A percentile compares a stretch with the other conserved stretches of the same genome.
These are phyloP conservation scores for Apodemus sylvaticus DNA, from an alignment of 2,113 vertebrate genomes.

Conservation along the genomic window DNA sequence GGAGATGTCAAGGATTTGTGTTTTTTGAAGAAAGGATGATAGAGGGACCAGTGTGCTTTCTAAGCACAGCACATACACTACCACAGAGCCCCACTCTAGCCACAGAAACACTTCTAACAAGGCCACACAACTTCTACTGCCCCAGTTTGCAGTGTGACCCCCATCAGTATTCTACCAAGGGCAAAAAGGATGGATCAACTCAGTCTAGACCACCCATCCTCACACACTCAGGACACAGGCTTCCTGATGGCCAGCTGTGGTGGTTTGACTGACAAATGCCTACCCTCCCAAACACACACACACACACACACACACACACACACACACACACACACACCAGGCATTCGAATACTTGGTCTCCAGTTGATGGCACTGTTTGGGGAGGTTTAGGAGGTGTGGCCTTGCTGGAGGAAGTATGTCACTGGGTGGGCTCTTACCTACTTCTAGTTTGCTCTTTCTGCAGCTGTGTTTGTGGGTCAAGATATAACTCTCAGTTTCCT, in stretches of 20 bases:
- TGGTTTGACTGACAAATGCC: not conserved
- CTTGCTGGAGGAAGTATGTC: not conserved
- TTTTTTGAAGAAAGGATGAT: not conserved
- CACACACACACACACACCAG: not conserved
- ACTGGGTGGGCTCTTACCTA: not conserved
- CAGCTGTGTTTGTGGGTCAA: not conserved
- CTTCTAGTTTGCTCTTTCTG: not conserved
- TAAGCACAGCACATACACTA: not conserved
- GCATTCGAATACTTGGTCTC: not conserved
- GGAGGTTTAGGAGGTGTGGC: not conserved
- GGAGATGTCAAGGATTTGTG: not conserved
- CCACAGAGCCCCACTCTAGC: not conserved
- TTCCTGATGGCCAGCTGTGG: not conserved
- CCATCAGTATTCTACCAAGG: not conserved
- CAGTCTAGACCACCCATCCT: too few species aligned
- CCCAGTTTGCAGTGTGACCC: not conserved
- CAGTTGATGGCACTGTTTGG: not conserved
- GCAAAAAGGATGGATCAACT: too few species aligned
- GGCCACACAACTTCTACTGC: accelerated
- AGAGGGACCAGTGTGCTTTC: not conserved
- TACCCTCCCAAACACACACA: too few species aligned
- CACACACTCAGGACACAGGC: not conserved
- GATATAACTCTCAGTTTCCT: not conserved
- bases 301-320: too few species aligned
- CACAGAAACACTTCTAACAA: not conserved